Conservation (phyloP, 1,140 invertebrate genomes). For the Oryzaephilus surinamensis region DNA sequence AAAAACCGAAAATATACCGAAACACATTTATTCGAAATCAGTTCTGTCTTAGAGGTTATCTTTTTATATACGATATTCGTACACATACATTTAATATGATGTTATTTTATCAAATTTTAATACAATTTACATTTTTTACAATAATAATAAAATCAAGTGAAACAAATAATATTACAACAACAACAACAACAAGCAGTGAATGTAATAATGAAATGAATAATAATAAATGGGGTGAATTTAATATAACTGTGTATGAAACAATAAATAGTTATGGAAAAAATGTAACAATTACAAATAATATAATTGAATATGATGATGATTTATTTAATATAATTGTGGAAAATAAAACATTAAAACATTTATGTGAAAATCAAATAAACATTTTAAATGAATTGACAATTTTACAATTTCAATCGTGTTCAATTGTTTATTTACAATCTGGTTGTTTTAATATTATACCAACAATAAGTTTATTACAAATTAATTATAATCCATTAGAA, state of each 20-base stretch:
- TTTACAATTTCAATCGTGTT: constrained; percentile 13
- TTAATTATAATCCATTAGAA: constrained; percentile 12
- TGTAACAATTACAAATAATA: constrained; percentile 2
- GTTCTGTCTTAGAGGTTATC: no score
- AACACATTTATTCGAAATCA: no score
- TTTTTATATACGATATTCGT: no score
- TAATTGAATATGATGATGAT: constrained; percentile 11
- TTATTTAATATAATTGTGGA: constrained; percentile 12
- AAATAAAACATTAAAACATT: constrained; percentile 11
- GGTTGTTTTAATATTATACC: constrained; percentile 14
- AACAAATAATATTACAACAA: no score
- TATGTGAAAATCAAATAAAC: constrained; percentile 12
- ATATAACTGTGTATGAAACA: constrained; percentile 8
- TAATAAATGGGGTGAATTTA: no score
- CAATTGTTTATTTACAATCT: constrained; percentile 10
- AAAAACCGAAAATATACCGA: no score
- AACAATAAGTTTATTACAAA: constrained; percentile 13
- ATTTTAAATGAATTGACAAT: constrained; percentile 15
- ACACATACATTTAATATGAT: no score
- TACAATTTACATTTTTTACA: no score
- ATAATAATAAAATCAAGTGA: no score
- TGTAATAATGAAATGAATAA: no score
- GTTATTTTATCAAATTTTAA: no score
- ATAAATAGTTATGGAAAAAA: constrained; percentile 12
- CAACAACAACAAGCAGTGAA: no score